Evolutionary conservation across 2,888 invertebrate genomes (phyloP).

Genomic region (Andrena chrysosceles): DNA sequence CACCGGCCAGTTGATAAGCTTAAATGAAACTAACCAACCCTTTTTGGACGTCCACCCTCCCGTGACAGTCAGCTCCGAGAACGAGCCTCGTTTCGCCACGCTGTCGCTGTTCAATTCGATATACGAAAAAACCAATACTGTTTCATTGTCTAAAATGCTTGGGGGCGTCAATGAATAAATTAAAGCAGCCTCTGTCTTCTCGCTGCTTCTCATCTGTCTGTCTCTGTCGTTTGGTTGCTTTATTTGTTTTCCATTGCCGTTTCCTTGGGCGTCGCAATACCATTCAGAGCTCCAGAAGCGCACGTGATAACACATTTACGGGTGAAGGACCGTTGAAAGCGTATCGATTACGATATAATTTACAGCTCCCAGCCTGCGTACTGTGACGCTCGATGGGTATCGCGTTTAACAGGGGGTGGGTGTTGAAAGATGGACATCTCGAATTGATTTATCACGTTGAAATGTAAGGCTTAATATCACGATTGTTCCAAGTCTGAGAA

Average conservation of each 20-base stretch:
- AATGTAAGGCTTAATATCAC: too few species aligned
- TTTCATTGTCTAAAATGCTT: constrained; percentile 72
- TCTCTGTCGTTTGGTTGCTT: neutral
- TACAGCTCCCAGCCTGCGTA: neutral
- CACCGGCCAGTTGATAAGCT: constrained; percentile 53
- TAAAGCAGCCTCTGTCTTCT: constrained; percentile 47
- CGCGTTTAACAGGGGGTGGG: too few species aligned
- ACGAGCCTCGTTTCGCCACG: constrained; percentile 32
- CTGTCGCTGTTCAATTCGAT: constrained; percentile 53
- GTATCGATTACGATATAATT: constrained; percentile 31
- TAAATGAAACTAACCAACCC: constrained; percentile 66
- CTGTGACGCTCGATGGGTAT: neutral
- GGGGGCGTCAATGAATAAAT: constrained; percentile 74
- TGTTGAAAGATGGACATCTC: too few species aligned
- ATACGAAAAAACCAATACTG: constrained; percentile 66
- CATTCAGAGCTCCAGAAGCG: constrained; percentile 9
- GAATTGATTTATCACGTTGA: too few species aligned
- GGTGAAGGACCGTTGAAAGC: neutral
- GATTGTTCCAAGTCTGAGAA: too few species aligned
- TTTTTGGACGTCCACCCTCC: neutral
- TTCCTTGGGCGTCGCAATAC: constrained; percentile 1
- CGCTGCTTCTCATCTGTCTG: neutral
- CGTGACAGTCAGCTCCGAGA: constrained; percentile 17
- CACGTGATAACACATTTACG: constrained; percentile 16
- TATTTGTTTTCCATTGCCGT: constrained; percentile 34